phyloP scores from a whole-genome alignment of 2,888 invertebrate genomes.

The Mactromeris polynyma region DNA sequence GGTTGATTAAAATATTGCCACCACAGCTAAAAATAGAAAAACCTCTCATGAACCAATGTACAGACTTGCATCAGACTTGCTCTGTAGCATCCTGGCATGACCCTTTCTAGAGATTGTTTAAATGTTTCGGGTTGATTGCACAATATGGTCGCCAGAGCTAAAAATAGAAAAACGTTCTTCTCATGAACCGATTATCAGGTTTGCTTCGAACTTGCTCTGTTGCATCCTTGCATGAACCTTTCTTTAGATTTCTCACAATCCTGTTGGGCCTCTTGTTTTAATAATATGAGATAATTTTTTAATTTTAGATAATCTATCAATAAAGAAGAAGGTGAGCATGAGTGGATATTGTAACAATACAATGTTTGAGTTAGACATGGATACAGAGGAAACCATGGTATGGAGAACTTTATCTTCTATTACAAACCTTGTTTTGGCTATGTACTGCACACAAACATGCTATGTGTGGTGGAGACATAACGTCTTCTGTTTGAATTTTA shows the following conservation, averaged over 20 bases:
- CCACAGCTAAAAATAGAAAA: too few species aligned
- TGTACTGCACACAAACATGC: not conserved
- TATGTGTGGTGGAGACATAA: too few species aligned
- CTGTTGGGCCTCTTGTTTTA: not conserved
- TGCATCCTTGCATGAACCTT: too few species aligned
- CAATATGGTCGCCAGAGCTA: too few species aligned
- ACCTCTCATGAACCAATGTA: not conserved
- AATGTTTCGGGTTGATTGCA: not conserved
- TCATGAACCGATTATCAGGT: too few species aligned
- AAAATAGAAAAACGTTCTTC: too few species aligned
- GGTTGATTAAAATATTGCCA: too few species aligned
- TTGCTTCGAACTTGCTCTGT: too few species aligned
- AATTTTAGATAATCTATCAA: constrained; percentile 23
- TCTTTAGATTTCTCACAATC: too few species aligned
- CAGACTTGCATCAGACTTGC: too few species aligned
- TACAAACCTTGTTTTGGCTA: not conserved
- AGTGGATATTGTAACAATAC: constrained; percentile 38
- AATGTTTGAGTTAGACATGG: constrained; percentile 40
- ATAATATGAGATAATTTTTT: not conserved
- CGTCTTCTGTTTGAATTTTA: too few species aligned
- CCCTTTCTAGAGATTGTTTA: not conserved
- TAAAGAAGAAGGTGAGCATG: constrained; percentile 30
- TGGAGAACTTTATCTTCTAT: not conserved
- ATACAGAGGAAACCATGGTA: constrained; percentile 47
- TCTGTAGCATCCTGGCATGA: too few species aligned